Evolutionary conservation across 1,140 invertebrate genomes (phyloP).

Genomic region (Dreissena polymorpha): DNA sequence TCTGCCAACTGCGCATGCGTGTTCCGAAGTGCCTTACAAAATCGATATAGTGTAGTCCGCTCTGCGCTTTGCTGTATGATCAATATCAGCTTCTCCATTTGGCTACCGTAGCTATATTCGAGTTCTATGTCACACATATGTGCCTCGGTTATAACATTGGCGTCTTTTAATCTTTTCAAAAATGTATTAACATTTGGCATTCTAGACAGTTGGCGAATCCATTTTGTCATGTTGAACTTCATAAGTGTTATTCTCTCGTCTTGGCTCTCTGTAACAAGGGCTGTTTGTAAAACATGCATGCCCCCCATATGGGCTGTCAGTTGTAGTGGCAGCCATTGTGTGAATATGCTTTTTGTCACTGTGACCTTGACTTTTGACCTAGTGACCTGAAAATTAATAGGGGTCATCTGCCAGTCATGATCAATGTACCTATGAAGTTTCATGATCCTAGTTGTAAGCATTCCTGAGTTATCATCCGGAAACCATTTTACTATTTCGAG

Average conservation of each 20-base stretch:
- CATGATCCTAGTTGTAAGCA: too few relatives aligned
- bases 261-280: background rate
- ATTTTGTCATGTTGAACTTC: slow-evolving; percentile 18
- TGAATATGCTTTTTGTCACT: too few relatives aligned
- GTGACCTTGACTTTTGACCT: too few relatives aligned
- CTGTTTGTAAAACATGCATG: too few relatives aligned
- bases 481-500: too few relatives aligned
- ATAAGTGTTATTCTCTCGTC: background rate
- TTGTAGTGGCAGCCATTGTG: too few relatives aligned
- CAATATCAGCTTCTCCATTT: slow-evolving; percentile 17
- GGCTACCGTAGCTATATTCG: background rate
- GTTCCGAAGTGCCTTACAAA: slow-evolving; percentile 6
- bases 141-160: slow-evolving; percentile 12
- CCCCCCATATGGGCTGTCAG: too few relatives aligned
- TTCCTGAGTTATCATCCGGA: too few relatives aligned
- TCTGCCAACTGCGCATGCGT: background rate
- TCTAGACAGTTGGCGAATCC: slow-evolving; percentile 5
- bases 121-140: slow-evolving; percentile 1
- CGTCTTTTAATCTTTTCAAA: slow-evolving; percentile 11
- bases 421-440: too few relatives aligned
- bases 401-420: too few relatives aligned
- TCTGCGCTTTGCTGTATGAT: slow-evolving; percentile 13
- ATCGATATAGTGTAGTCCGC: background rate
- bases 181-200: background rate
- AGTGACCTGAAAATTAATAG: too few relatives aligned